phyloP scores from a whole-genome alignment of 2,113 vertebrate genomes.

The Monarcha castaneiventris region DNA sequence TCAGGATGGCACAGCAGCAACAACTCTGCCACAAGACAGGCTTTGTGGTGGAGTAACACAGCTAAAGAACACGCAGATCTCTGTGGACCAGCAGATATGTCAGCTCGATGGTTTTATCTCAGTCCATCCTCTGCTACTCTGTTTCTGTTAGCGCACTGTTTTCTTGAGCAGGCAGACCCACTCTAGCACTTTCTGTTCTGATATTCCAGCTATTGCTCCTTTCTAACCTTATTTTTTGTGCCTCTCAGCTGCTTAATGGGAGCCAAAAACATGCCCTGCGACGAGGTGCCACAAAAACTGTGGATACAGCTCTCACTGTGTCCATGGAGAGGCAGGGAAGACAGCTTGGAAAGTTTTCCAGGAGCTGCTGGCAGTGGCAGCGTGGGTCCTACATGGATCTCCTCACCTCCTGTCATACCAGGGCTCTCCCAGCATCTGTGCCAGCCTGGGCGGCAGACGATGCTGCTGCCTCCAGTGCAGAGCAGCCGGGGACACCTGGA shows the following conservation, averaged over 20 bases:
- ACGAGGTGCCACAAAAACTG: neutral
- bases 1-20: neutral
- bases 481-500: neutral
- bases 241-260: neutral
- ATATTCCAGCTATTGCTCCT: neutral
- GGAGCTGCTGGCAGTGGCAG: neutral
- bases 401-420: fast-evolving
- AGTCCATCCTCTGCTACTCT: neutral
- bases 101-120: neutral
- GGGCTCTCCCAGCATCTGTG: neutral
- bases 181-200: neutral
- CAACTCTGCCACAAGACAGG: neutral
- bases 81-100: fast-evolving
- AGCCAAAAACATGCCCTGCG: neutral
- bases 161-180: neutral
- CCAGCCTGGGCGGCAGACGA: neutral
- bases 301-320: neutral
- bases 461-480: fast-evolving
- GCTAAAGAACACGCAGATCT: neutral
- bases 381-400: neutral
- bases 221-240: neutral
- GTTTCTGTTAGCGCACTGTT: neutral
- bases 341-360: neutral
- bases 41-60: neutral
- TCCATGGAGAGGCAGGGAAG: neutral